These are phyloP conservation scores for Apeira syringaria DNA, from an alignment of 2,888 invertebrate species.

Conservation along the genomic window DNA sequence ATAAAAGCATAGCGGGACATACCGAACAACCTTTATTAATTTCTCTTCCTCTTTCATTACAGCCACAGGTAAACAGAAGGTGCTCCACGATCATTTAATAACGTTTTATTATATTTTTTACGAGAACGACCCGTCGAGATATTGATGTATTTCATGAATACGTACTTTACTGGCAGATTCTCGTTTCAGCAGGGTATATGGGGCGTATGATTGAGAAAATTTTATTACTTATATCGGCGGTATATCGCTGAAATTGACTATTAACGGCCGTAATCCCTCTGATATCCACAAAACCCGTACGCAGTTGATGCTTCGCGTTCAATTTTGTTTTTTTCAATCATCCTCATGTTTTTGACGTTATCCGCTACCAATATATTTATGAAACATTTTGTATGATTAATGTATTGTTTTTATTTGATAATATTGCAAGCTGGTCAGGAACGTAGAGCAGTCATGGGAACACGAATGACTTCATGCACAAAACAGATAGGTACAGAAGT, in stretches of 20 bases:
- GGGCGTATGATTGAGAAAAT: slow-evolving; percentile 31
- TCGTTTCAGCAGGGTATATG: slow-evolving; percentile 29
- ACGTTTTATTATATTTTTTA: slow-evolving; percentile 17
- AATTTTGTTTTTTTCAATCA: slow-evolving; percentile 11
- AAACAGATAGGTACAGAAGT: too few relatives aligned
- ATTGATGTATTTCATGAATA: slow-evolving; percentile 18
- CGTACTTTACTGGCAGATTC: slow-evolving; percentile 24
- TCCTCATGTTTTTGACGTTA: too few relatives aligned
- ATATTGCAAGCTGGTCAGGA: too few relatives aligned
- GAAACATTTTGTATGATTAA: too few relatives aligned
- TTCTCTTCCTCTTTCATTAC: not conserved
- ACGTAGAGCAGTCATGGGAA: too few relatives aligned
- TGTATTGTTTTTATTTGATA: too few relatives aligned
- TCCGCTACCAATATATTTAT: too few relatives aligned
- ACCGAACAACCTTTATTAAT: slow-evolving; percentile 11
- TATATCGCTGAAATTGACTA: slow-evolving; percentile 28
- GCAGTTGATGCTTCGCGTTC: slow-evolving; percentile 2
- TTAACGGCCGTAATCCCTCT: slow-evolving; percentile 26
- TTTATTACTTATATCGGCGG: slow-evolving; percentile 25
- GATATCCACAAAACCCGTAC: slow-evolving; percentile 5
- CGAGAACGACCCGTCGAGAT: slow-evolving; percentile 8
- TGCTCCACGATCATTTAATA: slow-evolving; percentile 10
- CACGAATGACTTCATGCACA: too few relatives aligned
- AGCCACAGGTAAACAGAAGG: slow-evolving; percentile 8
- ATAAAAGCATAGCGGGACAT: too few relatives aligned